These are phyloP conservation scores for Caenorhabditis angaria DNA, from an alignment of 2,888 invertebrate species.

Conservation along the genomic window DNA sequence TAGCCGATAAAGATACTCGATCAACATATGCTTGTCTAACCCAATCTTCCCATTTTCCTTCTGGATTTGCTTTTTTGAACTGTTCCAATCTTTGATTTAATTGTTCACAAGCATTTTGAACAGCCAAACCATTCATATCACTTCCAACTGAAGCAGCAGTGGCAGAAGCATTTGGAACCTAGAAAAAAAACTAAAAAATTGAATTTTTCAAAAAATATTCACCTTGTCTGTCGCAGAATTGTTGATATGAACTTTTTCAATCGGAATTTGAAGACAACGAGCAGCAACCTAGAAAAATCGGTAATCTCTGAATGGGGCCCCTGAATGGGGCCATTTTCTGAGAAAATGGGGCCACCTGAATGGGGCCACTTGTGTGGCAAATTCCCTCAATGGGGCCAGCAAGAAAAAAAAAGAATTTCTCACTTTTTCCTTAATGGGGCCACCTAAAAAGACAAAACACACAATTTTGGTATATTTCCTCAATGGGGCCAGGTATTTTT, in stretches of 20 bases:
- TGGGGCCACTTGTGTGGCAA: too few relatives aligned
- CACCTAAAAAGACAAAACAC: too few relatives aligned
- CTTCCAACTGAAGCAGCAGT: constrained; percentile 89
- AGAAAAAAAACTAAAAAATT: not conserved
- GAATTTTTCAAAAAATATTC: too few relatives aligned
- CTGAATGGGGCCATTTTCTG: too few relatives aligned
- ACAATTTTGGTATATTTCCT: too few relatives aligned
- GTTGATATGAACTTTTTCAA: constrained; percentile 74
- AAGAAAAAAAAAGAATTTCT: too few relatives aligned
- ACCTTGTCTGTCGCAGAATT: constrained; percentile 88
- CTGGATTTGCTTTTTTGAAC: constrained; percentile 81
- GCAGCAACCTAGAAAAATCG: constrained; percentile 58
- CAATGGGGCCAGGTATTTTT: too few relatives aligned
- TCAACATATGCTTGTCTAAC: constrained; percentile 82
- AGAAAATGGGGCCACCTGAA: too few relatives aligned
- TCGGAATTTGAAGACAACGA: constrained; percentile 62
- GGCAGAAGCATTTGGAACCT: constrained; percentile 85
- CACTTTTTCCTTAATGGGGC: too few relatives aligned
- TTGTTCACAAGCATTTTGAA: constrained; percentile 82
- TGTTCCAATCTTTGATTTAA: constrained; percentile 82
- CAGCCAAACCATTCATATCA: constrained; percentile 90
- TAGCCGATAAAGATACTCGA: constrained; percentile 83
- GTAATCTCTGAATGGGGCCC: not conserved
- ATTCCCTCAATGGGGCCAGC: too few relatives aligned
- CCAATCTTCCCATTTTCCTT: constrained; percentile 86